Base-by-base conservation (phyloP, 2,113 vertebrate species). In the Melozone crissalis region DNA sequence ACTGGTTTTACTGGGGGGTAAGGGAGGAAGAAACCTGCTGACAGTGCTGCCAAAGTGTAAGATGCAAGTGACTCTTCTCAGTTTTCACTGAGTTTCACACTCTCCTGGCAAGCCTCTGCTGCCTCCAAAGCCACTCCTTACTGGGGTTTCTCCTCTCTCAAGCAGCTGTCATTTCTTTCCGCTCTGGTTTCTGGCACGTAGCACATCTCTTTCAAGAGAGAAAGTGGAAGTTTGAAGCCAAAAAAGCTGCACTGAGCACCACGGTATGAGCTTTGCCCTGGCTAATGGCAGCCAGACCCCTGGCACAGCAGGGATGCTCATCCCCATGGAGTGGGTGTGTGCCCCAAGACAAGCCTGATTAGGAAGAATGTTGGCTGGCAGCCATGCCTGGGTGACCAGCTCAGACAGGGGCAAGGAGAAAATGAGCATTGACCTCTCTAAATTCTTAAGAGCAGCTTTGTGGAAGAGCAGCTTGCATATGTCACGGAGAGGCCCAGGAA, bases 371-470 rank as follows among this genome's bases (percentile, higher is more conserved):
- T 23, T 67, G 33, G 10, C 52, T 44, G 68, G 52, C 37, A 90
- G 61, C 39, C 83, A 61, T 5, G 13, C 24, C 43, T 11, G 7
- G 7, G 27, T 47, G 47, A 44, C 43, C 49, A 58, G 19, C 74
- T 43, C 44, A 66, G 35, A 84, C 5, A 91, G 19, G 2, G 17
- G 11, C 2, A 1, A 89, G 49, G 90, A 62, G 49, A 78, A 78
- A 71, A 81, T 1, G 10, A 82, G 21, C 7, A 13, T 33, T 1
- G 0, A 52, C 10, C 58, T 73, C 75, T 92, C 58, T 86, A 52
- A 83, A 74, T 90, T 86, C 91, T 93, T 87, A 96, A 92, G 43
- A 71, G 43, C 47, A 77, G 59, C 33, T 80, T 41, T 10, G 16
- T 62, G 55, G 63, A 76, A 92, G 26, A 88, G 14, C 13, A 4